phyloP scores from a whole-genome alignment of 30 jellyfish, hydroid and myxozoan genomes.

The Phacellophora camtschatica region DNA sequence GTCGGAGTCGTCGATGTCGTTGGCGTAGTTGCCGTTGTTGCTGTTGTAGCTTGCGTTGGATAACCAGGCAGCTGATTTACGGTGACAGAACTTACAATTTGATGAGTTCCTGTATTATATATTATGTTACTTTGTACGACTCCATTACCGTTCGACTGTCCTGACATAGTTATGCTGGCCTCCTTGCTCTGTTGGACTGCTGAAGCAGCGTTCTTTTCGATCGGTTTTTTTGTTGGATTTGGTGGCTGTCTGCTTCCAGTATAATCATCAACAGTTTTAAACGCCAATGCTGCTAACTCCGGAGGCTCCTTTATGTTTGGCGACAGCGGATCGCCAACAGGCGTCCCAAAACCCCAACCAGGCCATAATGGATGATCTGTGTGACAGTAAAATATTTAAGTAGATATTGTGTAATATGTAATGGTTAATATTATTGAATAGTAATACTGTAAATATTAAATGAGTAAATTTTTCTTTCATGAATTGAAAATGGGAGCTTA shows the following conservation, averaged over 20 bases:
- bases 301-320: conserved; percentile 70
- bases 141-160: neutral
- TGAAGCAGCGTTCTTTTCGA: neutral
- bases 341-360: conserved; percentile 83
- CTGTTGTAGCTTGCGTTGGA: conserved; percentile 28
- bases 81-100: conserved; percentile 33
- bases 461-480: too few relatives aligned
- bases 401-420: neutral
- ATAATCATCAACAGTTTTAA: conserved; percentile 44
- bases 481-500: too few relatives aligned
- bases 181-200: neutral
- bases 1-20: conserved; percentile 55
- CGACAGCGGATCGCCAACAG: conserved; percentile 71
- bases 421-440: neutral
- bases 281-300: conserved; percentile 67
- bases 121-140: conserved; percentile 30
- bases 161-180: neutral
- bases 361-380: conserved; percentile 82
- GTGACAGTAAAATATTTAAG: too few relatives aligned
- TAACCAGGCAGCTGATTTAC: neutral
- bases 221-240: conserved; percentile 41
- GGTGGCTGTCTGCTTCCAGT: conserved; percentile 75
- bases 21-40: conserved; percentile 52
- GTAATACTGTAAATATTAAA: too few relatives aligned
- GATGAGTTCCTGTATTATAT: conserved; percentile 33